Percentiles rank a stretch among this genome's conserved stretches.
These are phyloP conservation scores for Holothuria leucospilota DNA, from an alignment of 53 echinoderm and acorn worm species.

Conservation along the genomic window DNA sequence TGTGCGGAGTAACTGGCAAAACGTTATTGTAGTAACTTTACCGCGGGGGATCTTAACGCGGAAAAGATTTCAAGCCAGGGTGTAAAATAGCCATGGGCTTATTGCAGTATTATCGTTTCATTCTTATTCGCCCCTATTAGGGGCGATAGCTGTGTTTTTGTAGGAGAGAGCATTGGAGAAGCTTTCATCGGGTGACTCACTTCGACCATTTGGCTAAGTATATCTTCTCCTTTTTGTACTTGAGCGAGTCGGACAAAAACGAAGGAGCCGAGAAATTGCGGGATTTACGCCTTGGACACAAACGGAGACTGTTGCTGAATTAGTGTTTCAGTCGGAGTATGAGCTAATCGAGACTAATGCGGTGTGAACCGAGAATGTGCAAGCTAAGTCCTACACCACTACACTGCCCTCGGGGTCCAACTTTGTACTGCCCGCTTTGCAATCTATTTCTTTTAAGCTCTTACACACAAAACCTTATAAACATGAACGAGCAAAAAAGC, in stretches of 20 bases:
- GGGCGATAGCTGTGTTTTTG: constrained; percentile 20
- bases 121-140: too few species aligned
- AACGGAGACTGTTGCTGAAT: background rate
- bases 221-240: too few species aligned
- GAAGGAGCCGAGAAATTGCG: too few species aligned
- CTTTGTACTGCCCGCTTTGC: constrained; percentile 41
- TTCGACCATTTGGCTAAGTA: constrained; percentile 24
- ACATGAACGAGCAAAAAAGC: too few species aligned
- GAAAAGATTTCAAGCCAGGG: constrained; percentile 23
- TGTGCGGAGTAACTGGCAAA: constrained; percentile 16
- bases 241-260: too few species aligned
- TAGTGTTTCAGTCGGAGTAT: background rate
- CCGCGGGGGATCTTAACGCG: constrained; percentile 46
- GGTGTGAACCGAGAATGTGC: too few species aligned
- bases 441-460: constrained; percentile 1
- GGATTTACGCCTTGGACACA: too few species aligned
- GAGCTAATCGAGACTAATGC: constrained; percentile 12
- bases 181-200: constrained; percentile 3
- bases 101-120: constrained; percentile 7
- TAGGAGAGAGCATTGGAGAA: background rate
- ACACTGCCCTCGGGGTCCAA: constrained; percentile 25
- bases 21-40: constrained; percentile 42
- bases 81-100: constrained; percentile 38
- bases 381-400: too few species aligned
- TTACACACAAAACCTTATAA: background rate